These are phyloP conservation scores for Microplitis manilae DNA, from an alignment of 2,888 invertebrate species.

Conservation along the genomic window DNA sequence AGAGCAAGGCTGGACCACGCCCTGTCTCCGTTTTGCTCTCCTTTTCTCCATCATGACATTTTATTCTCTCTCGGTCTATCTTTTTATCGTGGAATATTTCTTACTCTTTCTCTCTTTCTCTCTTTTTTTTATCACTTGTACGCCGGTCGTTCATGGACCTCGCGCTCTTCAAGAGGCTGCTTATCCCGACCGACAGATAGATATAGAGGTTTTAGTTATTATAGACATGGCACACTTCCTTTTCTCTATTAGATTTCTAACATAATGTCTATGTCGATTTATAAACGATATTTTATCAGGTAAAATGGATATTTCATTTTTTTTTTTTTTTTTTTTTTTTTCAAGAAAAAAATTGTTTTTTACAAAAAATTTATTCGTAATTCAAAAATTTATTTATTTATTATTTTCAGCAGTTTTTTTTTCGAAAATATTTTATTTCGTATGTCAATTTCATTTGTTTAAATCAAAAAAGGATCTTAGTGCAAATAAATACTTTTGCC, in stretches of 20 bases:
- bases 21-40: conserved; percentile 68
- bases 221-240: conserved; percentile 60
- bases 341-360: too few species aligned
- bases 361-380: too few species aligned
- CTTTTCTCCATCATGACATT: conserved; percentile 48
- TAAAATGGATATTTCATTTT: too few species aligned
- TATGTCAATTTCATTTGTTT: too few species aligned
- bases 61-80: conserved; percentile 1
- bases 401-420: too few species aligned
- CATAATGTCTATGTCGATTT: neutral
- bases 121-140: conserved; percentile 34
- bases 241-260: conserved; percentile 51
- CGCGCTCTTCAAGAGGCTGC: conserved; percentile 41
- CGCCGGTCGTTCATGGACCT: conserved; percentile 30
- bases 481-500: too few species aligned
- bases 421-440: too few species aligned
- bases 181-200: conserved; percentile 55
- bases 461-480: too few species aligned
- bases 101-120: conserved; percentile 18
- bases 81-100: neutral
- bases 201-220: conserved; percentile 50
- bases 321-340: too few species aligned
- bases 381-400: too few species aligned
- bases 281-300: too few species aligned
- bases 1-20: conserved; percentile 71